Base-by-base conservation (phyloP, 2,113 vertebrate genomes). In the Pseudorhombus dupliciocellatus region DNA sequence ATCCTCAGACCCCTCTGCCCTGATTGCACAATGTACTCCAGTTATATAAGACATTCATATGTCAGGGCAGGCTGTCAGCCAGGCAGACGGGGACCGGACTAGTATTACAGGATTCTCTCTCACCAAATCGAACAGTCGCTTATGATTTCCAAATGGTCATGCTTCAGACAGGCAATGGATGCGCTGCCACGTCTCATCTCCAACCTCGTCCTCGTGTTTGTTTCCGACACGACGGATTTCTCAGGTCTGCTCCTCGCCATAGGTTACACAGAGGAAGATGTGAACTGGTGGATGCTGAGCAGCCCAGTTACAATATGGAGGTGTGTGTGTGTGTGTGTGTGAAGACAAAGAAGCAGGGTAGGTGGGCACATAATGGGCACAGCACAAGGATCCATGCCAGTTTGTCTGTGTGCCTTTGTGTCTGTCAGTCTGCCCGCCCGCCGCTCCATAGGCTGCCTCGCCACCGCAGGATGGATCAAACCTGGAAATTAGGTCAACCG, bases 401-500 rank as follows among this genome's bases (percentile, higher is more conserved):
- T 72, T 77, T 58, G 74, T 68, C 65, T 82, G 69, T 71, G 66
- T 70, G 74, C 66, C 79, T 89, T 84, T 85, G 80, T 90, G 79
- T 87, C 76, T 80, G 73, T 85, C 77, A 26, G 28, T 73, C 76
- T 16, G 75, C 75, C 77, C 46, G 64, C 73, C 67, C 75, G 74
- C 77, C 9, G 55, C 75, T 80, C 64, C 69, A 57, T 82, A 70
- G 82, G 80, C 77, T 81, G 74, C 69, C 46, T 77, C 79, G 66
- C 70, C 76, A 86, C 82, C 21, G 66, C 84, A 77, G 75, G 80
- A 88, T 77, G 68, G 83, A 84, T 91, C 86, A 85, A 89, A 92
- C 89, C 89, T 87, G 81, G 72, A 93, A 94, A 94, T 82, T 93
- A 88, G 93, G 93, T 94, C 93, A 94, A 75, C 84, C 73, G 57